Evolutionary conservation across 2,888 invertebrate species (phyloP), one percentile per base, ranked within the genome.

Genomic region (Argyresthia goedartella): DNA sequence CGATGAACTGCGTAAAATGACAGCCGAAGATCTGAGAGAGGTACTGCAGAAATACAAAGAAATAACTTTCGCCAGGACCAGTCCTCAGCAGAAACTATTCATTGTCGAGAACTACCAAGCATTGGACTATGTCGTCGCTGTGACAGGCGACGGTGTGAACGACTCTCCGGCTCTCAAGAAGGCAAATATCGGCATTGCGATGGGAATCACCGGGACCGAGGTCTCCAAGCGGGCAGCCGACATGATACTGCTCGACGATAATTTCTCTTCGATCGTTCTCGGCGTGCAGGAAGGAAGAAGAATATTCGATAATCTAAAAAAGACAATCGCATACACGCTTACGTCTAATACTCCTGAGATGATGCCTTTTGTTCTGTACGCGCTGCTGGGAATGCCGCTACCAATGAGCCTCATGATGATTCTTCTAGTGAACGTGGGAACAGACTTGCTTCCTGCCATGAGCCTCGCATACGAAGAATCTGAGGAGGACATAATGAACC

Each of bases 121-220:
- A 52, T 79, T 92, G 43, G 92, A 93, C 13, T 90, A 93, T 61
- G 93, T 95, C 55, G 95, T 95, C 45, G 94, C 95, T 10, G 95
- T 95, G 0, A 95, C 95, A 33, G 96, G 96, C 9, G 95, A 96
- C 66, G 96, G 95, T 43, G 95, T 96, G 0, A 95, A 95, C 63
- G 95, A 95, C 72, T 94, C 95, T 0, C 95, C 95, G 6, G 95
- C 95, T 11, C 77, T 96, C 52, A 95, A 95, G 67, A 93, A 93
- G 73, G 95, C 95, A 11, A 94, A 95, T 60, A 93, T 94, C 53
- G 94, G 94, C 25, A 89, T 94, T 16, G 93, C 93, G 0, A 94
- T 94, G 93, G 93, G 93, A 8, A 93, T 94, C 51, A 89, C 89
- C 14, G 93, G 93, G 0, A 91, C 92, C 4, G 93, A 94, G 68